Evolutionary conservation across 2,113 vertebrate species (phyloP).

Genomic region (rabbit (Oryctolagus cuniculus)): DNA sequence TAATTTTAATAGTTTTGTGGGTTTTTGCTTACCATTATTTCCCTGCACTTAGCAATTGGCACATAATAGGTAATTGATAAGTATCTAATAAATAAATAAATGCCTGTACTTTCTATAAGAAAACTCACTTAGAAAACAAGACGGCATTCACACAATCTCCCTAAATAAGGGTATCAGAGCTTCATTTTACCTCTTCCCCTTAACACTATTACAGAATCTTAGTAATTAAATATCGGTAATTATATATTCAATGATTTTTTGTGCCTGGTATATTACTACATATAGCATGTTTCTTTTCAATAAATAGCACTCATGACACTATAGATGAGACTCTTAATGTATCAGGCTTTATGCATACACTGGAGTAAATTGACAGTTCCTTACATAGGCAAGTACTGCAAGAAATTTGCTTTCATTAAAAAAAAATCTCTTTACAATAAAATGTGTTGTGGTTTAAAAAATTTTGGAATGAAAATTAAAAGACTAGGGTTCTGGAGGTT

Average conservation of each 20-base stretch:
- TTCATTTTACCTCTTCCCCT: neutral
- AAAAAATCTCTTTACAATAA: neutral
- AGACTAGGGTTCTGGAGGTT: neutral
- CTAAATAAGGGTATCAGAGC: neutral
- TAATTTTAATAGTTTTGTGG: neutral
- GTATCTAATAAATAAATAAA: neutral
- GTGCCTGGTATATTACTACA: neutral
- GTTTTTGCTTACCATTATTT: neutral
- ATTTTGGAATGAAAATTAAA: neutral
- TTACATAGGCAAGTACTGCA: neutral
- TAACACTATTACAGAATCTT: constrained; percentile 15
- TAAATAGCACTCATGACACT: neutral
- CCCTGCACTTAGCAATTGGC: neutral
- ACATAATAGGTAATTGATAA: neutral
- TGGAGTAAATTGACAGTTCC: neutral
- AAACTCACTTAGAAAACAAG: neutral
- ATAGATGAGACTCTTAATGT: neutral
- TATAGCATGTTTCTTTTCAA: neutral
- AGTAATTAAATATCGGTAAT: neutral
- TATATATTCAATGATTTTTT: neutral
- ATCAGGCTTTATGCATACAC: neutral
- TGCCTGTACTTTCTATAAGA: neutral
- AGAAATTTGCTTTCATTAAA: neutral
- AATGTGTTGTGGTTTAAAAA: neutral
- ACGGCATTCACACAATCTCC: neutral